Base-by-base conservation (phyloP, 2,113 vertebrate genomes). In the Gnathonemus echidnorhynchus region DNA sequence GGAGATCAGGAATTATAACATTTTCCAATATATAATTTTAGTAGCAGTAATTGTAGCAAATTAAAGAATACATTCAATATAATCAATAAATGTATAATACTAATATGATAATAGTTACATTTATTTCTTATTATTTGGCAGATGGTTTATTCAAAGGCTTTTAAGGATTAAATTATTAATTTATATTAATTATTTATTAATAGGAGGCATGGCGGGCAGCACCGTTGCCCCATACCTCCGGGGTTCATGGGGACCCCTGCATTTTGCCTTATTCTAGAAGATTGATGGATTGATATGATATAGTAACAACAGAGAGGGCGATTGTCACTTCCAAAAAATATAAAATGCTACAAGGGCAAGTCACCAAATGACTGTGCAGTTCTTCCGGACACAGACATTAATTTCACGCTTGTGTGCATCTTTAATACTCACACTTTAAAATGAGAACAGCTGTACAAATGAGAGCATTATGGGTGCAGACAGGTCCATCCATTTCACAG, bases 401-500 rank as follows among this genome's bases (percentile, higher is more conserved):
- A 88, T 56, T 56, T 42, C 5, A 49, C 46, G 15, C 88, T 52
- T 19, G 24, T 52, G 77, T 62, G 31, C 15, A n/a, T 11, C 66
- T 80, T 46, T 52, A 52, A 50, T 49, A 21, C 21, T 49, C 45
- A 49, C 46, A 70, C 19, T 89, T 27, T n/a, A 50, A 52, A 87
- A 52, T 15, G n/a, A n/a, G 27, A 88, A 88, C 90, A 52, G 88
- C 90, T 89, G 91, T 90, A 90, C 89, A 92, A 90, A 93, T 90
- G 89, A 92, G 90, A 92, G 90, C 87, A 87, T 91, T 91, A 92
- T 87, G 90, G 88, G 86, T 74, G 42, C 19, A 52, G 92, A 91
- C 89, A 93, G 91, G 86, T 48, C 88, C 90, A 91, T 91, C 89
- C 89, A 93, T 92, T 92, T 90, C 85, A 90, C 90, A 92, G 74